Evolutionary conservation across 2,888 invertebrate genomes (phyloP), one percentile per base, ranked within the genome.

Genomic region (Perdita meconis): DNA sequence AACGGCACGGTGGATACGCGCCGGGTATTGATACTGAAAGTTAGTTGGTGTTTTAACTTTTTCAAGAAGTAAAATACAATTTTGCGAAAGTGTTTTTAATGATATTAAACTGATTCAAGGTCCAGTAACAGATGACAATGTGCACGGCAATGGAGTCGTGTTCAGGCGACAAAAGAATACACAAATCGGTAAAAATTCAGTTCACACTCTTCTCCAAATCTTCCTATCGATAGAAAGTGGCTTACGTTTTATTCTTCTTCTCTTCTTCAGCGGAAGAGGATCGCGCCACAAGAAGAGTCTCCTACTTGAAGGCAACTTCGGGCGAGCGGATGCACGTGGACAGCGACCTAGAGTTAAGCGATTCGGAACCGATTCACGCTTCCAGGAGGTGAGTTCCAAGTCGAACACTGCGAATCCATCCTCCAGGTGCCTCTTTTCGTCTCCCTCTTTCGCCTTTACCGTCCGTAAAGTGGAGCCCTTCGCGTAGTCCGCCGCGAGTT

Each of bases 221-320:
- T 8, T 16, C 44, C 44, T n/a, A 19, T 8, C n/a, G 44, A 44
- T 44, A 0, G 19, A 44, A 16, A 44, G 2, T 8, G 16, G n/a
- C n/a, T n/a, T n/a, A n/a, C n/a, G n/a, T 30, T 30, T 2, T 30
- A 30, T 30, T 30, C 16, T 47, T 56, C 59, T 40, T 74, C 70
- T 24, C 51, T 24, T 2, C 59, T 79, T 30, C 92, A 94, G 95
- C 94, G 92, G 97, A 97, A 90, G 98, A 98, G 91, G 97, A 97
- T 89, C 95, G 97, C 82, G 95, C 96, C 26, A 97, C 96, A 93
- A 95, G 98, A 85, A 94, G 98, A 86, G 97, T 97, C 84, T 98
- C 98, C n/a, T 98, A 98, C 93, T 94, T 98, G 84, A 97, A 97
- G 93, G 98, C 98, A 51, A 98, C 98, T 10, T 97, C 96, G 94